These are phyloP conservation scores for Drosophila tanythrix DNA, from an alignment of 2,888 invertebrate species.

Conservation along the genomic window DNA sequence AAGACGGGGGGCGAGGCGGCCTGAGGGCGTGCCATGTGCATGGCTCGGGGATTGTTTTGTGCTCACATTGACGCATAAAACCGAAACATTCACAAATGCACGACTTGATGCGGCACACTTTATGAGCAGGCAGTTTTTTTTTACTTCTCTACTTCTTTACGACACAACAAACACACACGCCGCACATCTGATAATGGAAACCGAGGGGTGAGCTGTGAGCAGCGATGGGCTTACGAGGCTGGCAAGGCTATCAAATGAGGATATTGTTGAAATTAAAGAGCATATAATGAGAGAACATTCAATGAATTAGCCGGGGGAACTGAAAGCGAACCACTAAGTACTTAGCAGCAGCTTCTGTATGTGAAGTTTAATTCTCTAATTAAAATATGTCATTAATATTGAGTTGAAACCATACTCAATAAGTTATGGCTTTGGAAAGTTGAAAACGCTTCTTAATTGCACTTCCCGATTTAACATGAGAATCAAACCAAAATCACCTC, in stretches of 20 bases:
- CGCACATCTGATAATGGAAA: constrained; percentile 30
- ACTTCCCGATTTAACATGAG: neutral
- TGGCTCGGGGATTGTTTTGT: constrained; percentile 55
- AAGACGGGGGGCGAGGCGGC: neutral
- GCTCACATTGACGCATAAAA: constrained; percentile 60
- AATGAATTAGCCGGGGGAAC: constrained; percentile 48
- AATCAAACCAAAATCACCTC: neutral
- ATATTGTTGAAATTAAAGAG: constrained; percentile 71
- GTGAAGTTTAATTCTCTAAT: neutral
- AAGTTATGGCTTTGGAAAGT: neutral
- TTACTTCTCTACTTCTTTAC: constrained; percentile 43
- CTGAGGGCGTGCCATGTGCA: neutral
- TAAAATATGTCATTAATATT: neutral
- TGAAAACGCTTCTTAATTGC: too few relatives aligned
- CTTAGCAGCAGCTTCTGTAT: neutral
- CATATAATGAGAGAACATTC: constrained; percentile 64
- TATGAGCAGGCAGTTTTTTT: constrained; percentile 51
- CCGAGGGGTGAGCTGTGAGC: neutral
- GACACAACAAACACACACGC: constrained; percentile 41
- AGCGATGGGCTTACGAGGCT: neutral
- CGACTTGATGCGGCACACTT: constrained; percentile 57
- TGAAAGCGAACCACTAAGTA: neutral
- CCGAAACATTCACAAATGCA: constrained; percentile 54
- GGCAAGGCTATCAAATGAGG: constrained; percentile 52
- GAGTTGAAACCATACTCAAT: neutral